Evolutionary conservation across 2,113 vertebrate genomes (phyloP), one percentile per base, ranked within the genome.

Genomic region (Etheostoma spectabile): DNA sequence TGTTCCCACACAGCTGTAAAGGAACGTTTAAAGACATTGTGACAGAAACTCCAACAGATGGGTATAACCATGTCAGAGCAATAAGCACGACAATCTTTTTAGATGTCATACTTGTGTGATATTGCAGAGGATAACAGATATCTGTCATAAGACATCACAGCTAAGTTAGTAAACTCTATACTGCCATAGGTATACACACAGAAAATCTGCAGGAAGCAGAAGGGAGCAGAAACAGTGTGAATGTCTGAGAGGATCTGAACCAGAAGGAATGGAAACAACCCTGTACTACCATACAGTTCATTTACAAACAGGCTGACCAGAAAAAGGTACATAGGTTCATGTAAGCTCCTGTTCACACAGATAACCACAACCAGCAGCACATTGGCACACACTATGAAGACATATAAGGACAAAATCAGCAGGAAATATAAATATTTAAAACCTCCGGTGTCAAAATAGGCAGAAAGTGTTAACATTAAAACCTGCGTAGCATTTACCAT

Each of bases 251-350:
- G 76, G 18, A 87, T 22, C 64, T 88, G 89, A 1, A 76, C 0
- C 35, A 88, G 65, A 3, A 88, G 38, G 6, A 77, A 73, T 1
- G 83, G 75, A 27, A 81, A 74, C 72, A 90, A 22, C 11, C 33
- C 80, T 30, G 77, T 46, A 18, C 85, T 83, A 6, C 85, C 88
- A n/a, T 60, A 76, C 60, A 90, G 77, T 11, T 83, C 86, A 51
- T 85, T 88, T 0, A 55, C 83, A 88, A 1, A 87, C 51, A 87
- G 79, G 77, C 81, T 91, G 81, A 85, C 84, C 35, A 94, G 77
- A 7, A 94, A 92, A 48, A 93, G 21, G 80, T 91, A 95, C 93
- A 94, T 93, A 5, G 92, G 94, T 38, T 94, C 89, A 80, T 94
- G 93, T 7, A 95, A 63, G 33, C 81, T 87, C 19, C 87, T 87